A percentile compares a stretch with the other conserved stretches of the same genome.
Conservation (phyloP, 2,888 invertebrate genomes). For the Melanotus villosus region DNA sequence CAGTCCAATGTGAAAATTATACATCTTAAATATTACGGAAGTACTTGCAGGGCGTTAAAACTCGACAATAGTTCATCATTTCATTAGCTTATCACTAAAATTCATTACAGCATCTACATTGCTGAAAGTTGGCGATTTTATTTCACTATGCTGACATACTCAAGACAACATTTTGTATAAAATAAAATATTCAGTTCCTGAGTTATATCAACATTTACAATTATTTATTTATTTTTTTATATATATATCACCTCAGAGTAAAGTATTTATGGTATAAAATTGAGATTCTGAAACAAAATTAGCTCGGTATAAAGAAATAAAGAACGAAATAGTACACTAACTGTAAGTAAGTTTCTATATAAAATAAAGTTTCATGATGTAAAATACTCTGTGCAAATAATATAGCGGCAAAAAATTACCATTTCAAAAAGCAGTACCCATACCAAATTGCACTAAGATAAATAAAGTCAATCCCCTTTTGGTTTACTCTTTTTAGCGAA, state of each 20-base stretch:
- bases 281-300: constrained; percentile 13
- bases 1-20: constrained; percentile 34
- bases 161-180: neutral
- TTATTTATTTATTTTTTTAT: constrained; percentile 27
- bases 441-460: constrained; percentile 36
- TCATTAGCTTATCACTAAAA: constrained; percentile 9
- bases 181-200: constrained; percentile 24
- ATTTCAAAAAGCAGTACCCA: constrained; percentile 24
- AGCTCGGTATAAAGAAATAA: constrained; percentile 8
- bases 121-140: neutral
- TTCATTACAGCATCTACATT: neutral
- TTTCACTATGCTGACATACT: neutral
- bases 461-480: constrained; percentile 49
- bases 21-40: neutral
- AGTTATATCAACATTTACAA: constrained; percentile 24
- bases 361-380: neutral
- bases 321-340: neutral
- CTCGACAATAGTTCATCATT: neutral
- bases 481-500: constrained; percentile 75
- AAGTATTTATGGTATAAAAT: constrained; percentile 6
- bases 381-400: constrained; percentile 2
- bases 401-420: constrained; percentile 17
- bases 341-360: neutral
- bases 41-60: constrained; percentile 7
- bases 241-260: constrained; percentile 26